Evolutionary conservation across 2,888 invertebrate species (phyloP), one percentile per base, ranked within the genome.

Genomic region (Melitaea athalia): DNA sequence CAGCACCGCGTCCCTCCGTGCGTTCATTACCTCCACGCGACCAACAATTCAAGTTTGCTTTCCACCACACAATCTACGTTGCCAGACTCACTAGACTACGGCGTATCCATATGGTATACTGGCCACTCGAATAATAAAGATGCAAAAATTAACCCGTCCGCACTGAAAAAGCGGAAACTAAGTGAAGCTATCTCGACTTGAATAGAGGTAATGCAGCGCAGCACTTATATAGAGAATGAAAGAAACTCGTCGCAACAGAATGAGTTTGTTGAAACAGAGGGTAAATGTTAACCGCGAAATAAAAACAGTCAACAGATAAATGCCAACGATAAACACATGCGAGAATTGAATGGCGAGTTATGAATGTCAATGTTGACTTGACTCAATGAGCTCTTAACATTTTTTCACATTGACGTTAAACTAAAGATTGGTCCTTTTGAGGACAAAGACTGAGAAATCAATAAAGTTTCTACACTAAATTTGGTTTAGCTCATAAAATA

Each of bases 261-360:
- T 79, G 81, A 81, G 87, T 81, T 84, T 90, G 88, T 90, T 89
- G 89, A 85, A 87, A 88, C 86, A 87, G 90, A 89, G 92, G 91
- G 92, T 88, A 86, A 90, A 91, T 88, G 92, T 91, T 90, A 91
- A 91, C 91, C 80, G 82, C 80, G 87, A 91, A 92, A 92, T 92
- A 91, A 88, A 92, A 92, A 92, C 91, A 88, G 92, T 92, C 92
- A 92, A 92, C 92, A 92, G 91, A 92, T 90, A 92, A 92, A 92
- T 90, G 91, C 87, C 87, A 87, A 92, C 84, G 92, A 91, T 91
- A 89, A 92, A 92, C 92, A 92, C 82, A 86, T 83, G 87, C 79
- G 83, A 82, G 80, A 83, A 85, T 86, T 89, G 88, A 87, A 91
- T 87, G 87, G 84, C 83, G 81, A 84, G 79, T 85, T 81, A 80